These are phyloP conservation scores for Yponomeuta malinellus DNA, from an alignment of 2,888 invertebrate genomes.

Conservation along the genomic window DNA sequence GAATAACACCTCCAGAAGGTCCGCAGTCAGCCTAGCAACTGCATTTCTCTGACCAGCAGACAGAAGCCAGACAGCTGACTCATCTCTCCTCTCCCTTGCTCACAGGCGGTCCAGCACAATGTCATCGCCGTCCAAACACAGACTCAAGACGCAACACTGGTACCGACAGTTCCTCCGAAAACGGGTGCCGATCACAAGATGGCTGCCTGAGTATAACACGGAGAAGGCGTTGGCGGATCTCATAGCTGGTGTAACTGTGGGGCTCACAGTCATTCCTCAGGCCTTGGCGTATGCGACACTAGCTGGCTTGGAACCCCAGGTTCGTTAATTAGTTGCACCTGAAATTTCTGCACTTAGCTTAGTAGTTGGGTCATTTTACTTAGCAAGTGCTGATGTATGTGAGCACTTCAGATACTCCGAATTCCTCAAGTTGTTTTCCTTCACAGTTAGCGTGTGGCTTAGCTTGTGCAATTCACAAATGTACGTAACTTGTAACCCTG, in stretches of 20 bases:
- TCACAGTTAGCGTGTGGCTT: too few relatives aligned
- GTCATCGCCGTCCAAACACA: constrained; percentile 65
- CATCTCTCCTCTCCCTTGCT: constrained; percentile 23
- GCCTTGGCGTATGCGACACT: constrained; percentile 93
- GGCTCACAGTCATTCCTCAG: constrained; percentile 94
- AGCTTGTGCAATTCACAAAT: too few relatives aligned
- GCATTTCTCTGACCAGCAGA: too few relatives aligned
- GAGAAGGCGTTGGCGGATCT: constrained; percentile 87
- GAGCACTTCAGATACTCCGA: too few relatives aligned
- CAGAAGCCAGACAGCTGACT: not conserved
- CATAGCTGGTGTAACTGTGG: constrained; percentile 95
- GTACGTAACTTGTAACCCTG: too few relatives aligned
- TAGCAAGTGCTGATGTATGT: too few relatives aligned
- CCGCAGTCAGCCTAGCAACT: too few relatives aligned
- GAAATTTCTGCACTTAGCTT: too few relatives aligned
- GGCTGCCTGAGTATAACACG: constrained; percentile 85
- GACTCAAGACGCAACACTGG: constrained; percentile 56
- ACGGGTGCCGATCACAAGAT: constrained; percentile 80
- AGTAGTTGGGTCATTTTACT: too few relatives aligned
- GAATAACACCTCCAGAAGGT: too few relatives aligned
- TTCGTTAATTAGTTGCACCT: constrained; percentile 36
- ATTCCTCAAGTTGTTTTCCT: too few relatives aligned
- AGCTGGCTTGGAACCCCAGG: constrained; percentile 90
- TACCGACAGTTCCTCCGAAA: constrained; percentile 56
- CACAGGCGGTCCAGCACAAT: constrained; percentile 36